Percentiles rank a stretch among this genome's conserved stretches.
phyloP scores from a whole-genome alignment of 2,888 invertebrate species.

The Melinaea menophilus region DNA sequence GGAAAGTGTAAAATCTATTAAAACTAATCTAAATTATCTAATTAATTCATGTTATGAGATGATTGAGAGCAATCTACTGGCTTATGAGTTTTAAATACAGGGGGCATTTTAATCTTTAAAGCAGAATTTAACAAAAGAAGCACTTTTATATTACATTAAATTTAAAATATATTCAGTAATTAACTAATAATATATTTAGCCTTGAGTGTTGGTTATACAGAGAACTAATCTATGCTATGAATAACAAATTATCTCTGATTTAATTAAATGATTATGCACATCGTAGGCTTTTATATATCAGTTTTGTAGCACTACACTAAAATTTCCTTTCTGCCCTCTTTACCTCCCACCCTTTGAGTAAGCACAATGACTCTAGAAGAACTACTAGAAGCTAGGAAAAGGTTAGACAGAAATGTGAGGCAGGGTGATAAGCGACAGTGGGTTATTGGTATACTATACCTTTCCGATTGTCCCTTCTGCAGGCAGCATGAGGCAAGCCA shows the following conservation, averaged over 20 bases:
- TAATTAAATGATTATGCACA: not conserved
- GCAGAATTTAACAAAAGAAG: too few species aligned
- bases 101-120: not conserved
- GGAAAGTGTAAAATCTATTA: slow-evolving; percentile 2
- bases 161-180: not conserved
- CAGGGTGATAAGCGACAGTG: slow-evolving; percentile 43
- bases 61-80: not conserved
- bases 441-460: slow-evolving; percentile 51
- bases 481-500: slow-evolving; percentile 64
- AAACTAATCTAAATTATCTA: slow-evolving; percentile 4
- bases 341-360: slow-evolving; percentile 1
- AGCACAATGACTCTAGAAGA: slow-evolving; percentile 13
- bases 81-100: not conserved
- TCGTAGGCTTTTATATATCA: not conserved
- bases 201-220: not conserved
- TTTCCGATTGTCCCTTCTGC: slow-evolving; percentile 41
- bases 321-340: slow-evolving; percentile 5
- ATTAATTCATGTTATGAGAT: not conserved
- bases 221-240: not conserved
- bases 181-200: not conserved
- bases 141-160: too few species aligned
- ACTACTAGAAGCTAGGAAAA: slow-evolving; percentile 25
- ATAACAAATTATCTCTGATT: slow-evolving; percentile 1
- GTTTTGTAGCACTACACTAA: slow-evolving; percentile 6
- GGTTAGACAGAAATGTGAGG: slow-evolving; percentile 25